A percentile compares a stretch with the other conserved stretches of the same genome.
phyloP scores from a whole-genome alignment of 2,888 invertebrate species.

The Stratiomys singularior region DNA sequence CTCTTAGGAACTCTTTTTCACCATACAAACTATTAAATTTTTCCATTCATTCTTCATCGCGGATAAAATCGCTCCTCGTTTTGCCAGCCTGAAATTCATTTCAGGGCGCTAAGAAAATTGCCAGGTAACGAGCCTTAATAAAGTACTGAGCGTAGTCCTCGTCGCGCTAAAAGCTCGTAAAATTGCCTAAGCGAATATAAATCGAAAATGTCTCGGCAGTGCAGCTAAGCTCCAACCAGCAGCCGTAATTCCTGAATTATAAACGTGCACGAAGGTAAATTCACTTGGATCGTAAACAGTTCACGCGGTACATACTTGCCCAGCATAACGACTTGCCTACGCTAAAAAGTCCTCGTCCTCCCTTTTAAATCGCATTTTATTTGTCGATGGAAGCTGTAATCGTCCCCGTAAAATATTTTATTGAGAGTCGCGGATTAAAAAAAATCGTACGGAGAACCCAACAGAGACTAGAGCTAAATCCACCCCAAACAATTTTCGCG shows the following conservation, averaged over 20 bases:
- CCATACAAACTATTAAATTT: no score
- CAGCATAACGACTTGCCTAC: conserved; percentile 2
- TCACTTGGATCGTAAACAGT: conserved; percentile 31
- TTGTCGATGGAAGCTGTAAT: conserved; percentile 28
- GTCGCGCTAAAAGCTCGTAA: not conserved
- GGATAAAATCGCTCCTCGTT: no score
- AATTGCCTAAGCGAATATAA: conserved; percentile 39
- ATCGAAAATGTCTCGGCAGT: conserved; percentile 36
- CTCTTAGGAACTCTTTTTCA: no score
- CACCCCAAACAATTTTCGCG: not conserved
- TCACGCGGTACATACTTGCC: not conserved
- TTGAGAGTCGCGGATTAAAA: conserved; percentile 40
- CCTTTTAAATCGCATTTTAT: conserved; percentile 34
- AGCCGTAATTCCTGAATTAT: conserved; percentile 34
- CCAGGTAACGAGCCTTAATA: conserved; percentile 42
- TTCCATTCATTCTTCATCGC: no score
- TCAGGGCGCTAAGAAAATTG: not conserved
- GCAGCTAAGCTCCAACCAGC: conserved; percentile 16
- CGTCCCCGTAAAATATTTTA: conserved; percentile 44
- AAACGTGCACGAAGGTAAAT: conserved; percentile 19
- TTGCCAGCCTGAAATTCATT: not conserved
- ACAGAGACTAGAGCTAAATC: not conserved
- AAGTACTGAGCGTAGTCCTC: conserved; percentile 15
- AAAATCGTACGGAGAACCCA: conserved; percentile 11
- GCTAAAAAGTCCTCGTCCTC: not conserved